A percentile compares a stretch with the other conserved stretches of the same genome.
These are phyloP conservation scores for Carassius gibelio DNA, from an alignment of 2,113 vertebrate species.

Conservation along the genomic window DNA sequence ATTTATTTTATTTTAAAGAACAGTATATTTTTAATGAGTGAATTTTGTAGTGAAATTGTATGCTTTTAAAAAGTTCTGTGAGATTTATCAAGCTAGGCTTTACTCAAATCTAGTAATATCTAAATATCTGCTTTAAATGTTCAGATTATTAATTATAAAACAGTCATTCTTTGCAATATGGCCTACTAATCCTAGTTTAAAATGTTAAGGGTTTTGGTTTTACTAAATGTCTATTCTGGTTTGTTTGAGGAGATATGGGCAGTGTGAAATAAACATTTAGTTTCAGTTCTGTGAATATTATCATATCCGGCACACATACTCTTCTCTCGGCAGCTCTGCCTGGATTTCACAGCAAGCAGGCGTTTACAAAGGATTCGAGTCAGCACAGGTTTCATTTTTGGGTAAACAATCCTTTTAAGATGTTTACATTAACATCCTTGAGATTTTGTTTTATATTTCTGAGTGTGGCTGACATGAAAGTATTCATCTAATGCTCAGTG, in stretches of 20 bases:
- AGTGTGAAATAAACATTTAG: slow-evolving; percentile 18
- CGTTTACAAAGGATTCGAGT: not conserved
- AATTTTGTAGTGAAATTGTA: not conserved
- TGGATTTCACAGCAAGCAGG: not conserved
- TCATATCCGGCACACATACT: not conserved
- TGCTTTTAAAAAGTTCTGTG: not conserved
- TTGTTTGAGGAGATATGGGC: not conserved
- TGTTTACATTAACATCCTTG: not conserved
- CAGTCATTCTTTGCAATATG: not conserved
- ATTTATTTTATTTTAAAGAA: too few relatives aligned
- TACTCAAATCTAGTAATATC: too few relatives aligned
- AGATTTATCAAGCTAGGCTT: not conserved
- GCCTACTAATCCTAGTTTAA: not conserved
- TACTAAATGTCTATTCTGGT: not conserved
- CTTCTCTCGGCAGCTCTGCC: not conserved
- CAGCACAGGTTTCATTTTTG: not conserved
- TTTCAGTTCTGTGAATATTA: not conserved
- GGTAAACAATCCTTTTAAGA: too few relatives aligned
- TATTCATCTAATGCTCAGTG: not conserved
- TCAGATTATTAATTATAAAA: not conserved
- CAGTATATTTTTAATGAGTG: too few relatives aligned
- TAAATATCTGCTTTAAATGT: too few relatives aligned
- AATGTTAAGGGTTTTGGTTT: not conserved
- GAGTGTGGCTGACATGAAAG: not conserved
- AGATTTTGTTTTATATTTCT: slow-evolving; percentile 14